phyloP scores from a whole-genome alignment of 2,888 invertebrate species.

The Heterodera filipjevi region DNA sequence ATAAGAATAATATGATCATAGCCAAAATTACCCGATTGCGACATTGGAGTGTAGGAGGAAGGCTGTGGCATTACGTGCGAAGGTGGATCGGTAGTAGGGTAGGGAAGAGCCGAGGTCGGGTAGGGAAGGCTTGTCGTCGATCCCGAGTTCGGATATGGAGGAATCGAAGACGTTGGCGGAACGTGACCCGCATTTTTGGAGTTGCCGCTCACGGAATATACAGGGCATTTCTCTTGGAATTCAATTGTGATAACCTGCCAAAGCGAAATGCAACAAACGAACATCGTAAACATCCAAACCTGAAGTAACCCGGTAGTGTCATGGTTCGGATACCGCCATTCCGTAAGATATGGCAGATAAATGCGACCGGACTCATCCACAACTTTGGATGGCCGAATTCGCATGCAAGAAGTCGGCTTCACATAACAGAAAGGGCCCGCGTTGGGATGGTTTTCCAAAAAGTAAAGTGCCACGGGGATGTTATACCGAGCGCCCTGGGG shows the following conservation, averaged over 20 bases:
- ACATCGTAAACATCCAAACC: slow-evolving; percentile 50
- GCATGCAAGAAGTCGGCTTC: slow-evolving; percentile 87
- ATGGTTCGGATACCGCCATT: slow-evolving; percentile 81
- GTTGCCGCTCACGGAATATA: slow-evolving; percentile 68
- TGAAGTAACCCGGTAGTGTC: slow-evolving; percentile 86
- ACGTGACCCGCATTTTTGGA: slow-evolving; percentile 28
- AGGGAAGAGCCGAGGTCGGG: slow-evolving; percentile 37
- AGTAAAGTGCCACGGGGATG: slow-evolving; percentile 93
- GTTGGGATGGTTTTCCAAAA: slow-evolving; percentile 94
- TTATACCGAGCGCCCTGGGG: slow-evolving; percentile 79
- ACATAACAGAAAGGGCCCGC: slow-evolving; percentile 88
- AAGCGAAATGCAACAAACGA: background rate
- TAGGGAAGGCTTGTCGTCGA: slow-evolving; percentile 49
- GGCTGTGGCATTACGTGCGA: slow-evolving; percentile 31
- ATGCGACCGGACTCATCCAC: slow-evolving; percentile 94
- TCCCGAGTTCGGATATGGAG: slow-evolving; percentile 34
- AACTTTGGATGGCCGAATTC: slow-evolving; percentile 88
- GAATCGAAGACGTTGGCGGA: background rate
- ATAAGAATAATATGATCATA: background rate
- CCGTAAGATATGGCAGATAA: slow-evolving; percentile 92
- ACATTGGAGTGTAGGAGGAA: slow-evolving; percentile 21
- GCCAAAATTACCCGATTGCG: background rate
- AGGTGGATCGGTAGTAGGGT: slow-evolving; percentile 38
- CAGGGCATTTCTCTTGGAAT: slow-evolving; percentile 93
- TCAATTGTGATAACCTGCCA: slow-evolving; percentile 79